Evolutionary conservation across 2,888 invertebrate species (phyloP).

Genomic region (Lasioglossum pauxillum): DNA sequence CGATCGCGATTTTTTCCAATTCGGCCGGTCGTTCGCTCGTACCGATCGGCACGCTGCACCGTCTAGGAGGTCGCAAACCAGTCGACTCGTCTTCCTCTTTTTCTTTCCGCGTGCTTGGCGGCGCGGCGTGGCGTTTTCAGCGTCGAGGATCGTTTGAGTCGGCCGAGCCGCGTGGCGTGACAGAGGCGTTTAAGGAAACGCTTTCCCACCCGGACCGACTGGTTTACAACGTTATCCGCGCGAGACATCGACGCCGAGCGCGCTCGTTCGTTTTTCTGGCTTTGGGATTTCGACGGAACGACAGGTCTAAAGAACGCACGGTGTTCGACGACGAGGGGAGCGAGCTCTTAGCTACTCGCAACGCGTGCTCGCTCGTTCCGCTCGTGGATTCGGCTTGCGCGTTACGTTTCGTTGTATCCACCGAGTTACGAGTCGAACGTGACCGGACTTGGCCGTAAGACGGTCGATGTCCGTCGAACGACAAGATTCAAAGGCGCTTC

Average conservation of each 20-base stretch:
- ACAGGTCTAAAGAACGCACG: neutral
- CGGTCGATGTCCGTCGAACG: slow-evolving; percentile 52
- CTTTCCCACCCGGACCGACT: slow-evolving; percentile 9
- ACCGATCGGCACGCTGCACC: neutral
- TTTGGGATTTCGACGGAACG: slow-evolving; percentile 25
- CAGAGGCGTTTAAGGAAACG: slow-evolving; percentile 32
- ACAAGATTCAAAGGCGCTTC: slow-evolving; percentile 60
- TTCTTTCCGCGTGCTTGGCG: neutral
- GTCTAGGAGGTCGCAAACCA: slow-evolving; percentile 9
- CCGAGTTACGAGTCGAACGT: slow-evolving; percentile 79
- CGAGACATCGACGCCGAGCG: neutral
- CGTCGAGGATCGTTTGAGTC: slow-evolving; percentile 50
- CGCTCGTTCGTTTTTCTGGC: neutral
- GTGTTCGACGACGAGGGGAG: neutral
- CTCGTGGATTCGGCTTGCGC: slow-evolving; percentile 76
- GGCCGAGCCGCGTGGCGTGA: slow-evolving; percentile 4
- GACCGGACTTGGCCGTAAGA: slow-evolving; percentile 76
- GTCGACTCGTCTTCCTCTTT: neutral
- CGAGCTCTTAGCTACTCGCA: neutral
- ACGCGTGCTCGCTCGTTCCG: slow-evolving; percentile 45
- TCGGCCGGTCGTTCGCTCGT: neutral
- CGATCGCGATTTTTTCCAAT: slow-evolving; percentile 1
- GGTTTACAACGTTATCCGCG: slow-evolving; percentile 8
- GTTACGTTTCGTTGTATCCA: slow-evolving; percentile 79
- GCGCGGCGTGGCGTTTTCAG: neutral